Conservation (phyloP, 2,797 vertebrate species). For the Lacerta agilis region DNA sequence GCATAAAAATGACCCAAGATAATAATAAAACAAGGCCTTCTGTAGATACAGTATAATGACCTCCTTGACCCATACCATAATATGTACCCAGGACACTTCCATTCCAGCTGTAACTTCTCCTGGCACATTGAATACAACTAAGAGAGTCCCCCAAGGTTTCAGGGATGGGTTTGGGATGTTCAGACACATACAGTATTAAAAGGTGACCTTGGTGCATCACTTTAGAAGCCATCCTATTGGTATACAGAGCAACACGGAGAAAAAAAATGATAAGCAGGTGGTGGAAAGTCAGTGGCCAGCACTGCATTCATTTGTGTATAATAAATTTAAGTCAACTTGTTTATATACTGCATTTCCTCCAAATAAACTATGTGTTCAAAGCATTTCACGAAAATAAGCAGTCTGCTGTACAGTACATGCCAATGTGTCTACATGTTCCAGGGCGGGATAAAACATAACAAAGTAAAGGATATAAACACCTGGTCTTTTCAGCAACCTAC, state of each 20-base stretch:
- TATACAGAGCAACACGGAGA: background rate
- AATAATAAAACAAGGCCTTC: background rate
- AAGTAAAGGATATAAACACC: background rate
- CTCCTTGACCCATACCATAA: too few relatives aligned
- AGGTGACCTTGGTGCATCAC: background rate
- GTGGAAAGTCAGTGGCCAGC: background rate
- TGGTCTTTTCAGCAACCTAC: background rate
- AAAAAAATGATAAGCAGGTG: background rate
- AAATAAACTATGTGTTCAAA: too few relatives aligned
- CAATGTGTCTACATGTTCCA: background rate
- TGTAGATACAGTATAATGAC: background rate
- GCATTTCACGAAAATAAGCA: too few relatives aligned
- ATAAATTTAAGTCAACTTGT: background rate
- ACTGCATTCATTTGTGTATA: background rate
- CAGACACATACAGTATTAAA: background rate
- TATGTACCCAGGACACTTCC: background rate
- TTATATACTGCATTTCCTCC: too few relatives aligned
- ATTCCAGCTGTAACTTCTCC: background rate
- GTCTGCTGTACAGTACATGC: background rate
- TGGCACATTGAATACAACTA: background rate
- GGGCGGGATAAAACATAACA: background rate
- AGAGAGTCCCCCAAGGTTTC: background rate
- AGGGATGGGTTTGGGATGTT: background rate
- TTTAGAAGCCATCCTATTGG: background rate
- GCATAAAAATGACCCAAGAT: background rate